Evolutionary conservation across 1,140 invertebrate species (phyloP), one percentile per base, ranked within the genome.

Genomic region (Microvelia longipes): DNA sequence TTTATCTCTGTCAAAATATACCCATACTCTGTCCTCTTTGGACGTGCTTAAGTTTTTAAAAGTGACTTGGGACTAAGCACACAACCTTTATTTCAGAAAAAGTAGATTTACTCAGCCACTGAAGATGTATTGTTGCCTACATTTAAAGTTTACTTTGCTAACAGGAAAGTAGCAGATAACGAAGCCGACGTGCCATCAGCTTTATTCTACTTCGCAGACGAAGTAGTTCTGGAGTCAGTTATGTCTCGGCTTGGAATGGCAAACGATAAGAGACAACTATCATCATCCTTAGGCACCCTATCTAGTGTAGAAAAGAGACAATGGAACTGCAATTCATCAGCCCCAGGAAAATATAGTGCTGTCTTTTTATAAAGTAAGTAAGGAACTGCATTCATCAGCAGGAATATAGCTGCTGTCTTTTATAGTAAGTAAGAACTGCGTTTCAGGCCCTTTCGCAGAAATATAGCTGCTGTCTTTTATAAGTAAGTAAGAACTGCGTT

Each of bases 221-320:
- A 30, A 11, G 0, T 68, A 13, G 65, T 62, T 19, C 11, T 72
- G 5, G 81, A 87, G 35, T 78, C 84, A 5, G 78, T 90, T 1
- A 76, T 91, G 24, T 80, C 85, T 0, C 82, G 86, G 0, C 77
- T 95, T 72, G 87, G 86, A 1, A 81, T 92, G 0, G 84, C 83
- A 24, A 83, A 86, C 60, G 90, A 94, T 77, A 70, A 80, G 0
- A 77, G 78, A 0, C 83, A 83, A 1, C 78, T 64, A 5, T 88
- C 0, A 83, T 87, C 68, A 91, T 90, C 77, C 92, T 83, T 75
- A 79, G 84, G 74, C 72, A 75, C 28, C 80, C 82, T 73, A 74
- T 13, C 62, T 2, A 2, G 11, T 24, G 5, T 11, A 50, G 35
- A 72, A 61, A 83, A 77, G 72, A 80, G 92, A 28, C 80, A 85